Conservation (phyloP, 2,888 invertebrate genomes). For the Elysia crispata region DNA sequence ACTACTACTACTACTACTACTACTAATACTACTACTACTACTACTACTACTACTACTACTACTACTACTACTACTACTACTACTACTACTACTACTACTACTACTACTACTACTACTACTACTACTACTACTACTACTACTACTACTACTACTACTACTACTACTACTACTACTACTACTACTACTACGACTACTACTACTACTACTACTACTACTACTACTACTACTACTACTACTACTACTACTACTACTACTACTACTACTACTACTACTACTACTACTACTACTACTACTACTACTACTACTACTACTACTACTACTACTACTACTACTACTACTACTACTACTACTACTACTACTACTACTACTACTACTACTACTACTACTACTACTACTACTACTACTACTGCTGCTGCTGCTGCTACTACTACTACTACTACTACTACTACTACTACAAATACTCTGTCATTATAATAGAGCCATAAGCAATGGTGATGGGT, state of each 20-base stretch:
- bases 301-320: slow-evolving; percentile 4
- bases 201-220: too few relatives aligned
- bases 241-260: slow-evolving; percentile 9
- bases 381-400: neutral
- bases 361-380: slow-evolving; percentile 9
- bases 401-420: slow-evolving; percentile 4
- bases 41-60: slow-evolving; percentile 19
- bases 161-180: slow-evolving; percentile 9
- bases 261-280: neutral
- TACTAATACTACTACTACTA: slow-evolving; percentile 13
- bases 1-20: slow-evolving; percentile 10
- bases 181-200: too few relatives aligned
- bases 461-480: neutral
- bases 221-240: slow-evolving; percentile 9
- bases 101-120: slow-evolving; percentile 19
- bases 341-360: slow-evolving; percentile 9
- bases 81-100: slow-evolving; percentile 19
- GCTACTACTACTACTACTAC: slow-evolving; percentile 9
- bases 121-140: slow-evolving; percentile 19
- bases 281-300: slow-evolving; percentile 9
- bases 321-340: slow-evolving; percentile 9
- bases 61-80: slow-evolving; percentile 17
- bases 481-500: neutral
- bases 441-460: too few relatives aligned
- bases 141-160: slow-evolving; percentile 2